phyloP scores from a whole-genome alignment of 1,140 invertebrate species.

The Lucilia sericata region DNA sequence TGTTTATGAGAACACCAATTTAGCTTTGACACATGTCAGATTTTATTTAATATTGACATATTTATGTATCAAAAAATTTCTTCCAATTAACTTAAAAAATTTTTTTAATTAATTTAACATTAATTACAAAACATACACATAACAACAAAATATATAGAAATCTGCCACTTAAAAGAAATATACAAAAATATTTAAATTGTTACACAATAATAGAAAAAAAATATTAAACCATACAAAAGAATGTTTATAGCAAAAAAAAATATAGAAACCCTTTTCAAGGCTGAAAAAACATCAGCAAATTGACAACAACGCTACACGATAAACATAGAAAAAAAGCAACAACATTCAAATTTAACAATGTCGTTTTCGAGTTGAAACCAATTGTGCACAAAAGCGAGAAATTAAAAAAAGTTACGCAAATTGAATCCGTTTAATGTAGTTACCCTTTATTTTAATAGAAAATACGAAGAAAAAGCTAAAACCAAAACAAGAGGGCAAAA shows the following conservation, averaged over 20 bases:
- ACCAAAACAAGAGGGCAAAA: not conserved
- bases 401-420: constrained; percentile 35
- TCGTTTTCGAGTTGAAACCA: constrained; percentile 17
- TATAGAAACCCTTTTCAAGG: constrained; percentile 8
- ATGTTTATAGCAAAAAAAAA: not conserved
- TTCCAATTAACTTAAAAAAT: not conserved
- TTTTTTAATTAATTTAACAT: not conserved
- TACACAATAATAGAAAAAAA: not conserved
- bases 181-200: not conserved
- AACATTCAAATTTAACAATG: not conserved
- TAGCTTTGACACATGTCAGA: too few species aligned
- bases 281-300: constrained; percentile 12
- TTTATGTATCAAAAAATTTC: not conserved
- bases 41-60: too few species aligned
- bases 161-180: not conserved
- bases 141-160: not conserved
- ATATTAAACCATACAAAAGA: not conserved
- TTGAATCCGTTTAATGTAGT: constrained; percentile 41
- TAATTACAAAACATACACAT: not conserved
- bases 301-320: not conserved
- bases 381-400: constrained; percentile 42
- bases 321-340: not conserved
- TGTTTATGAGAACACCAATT: too few species aligned
- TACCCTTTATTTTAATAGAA: constrained; percentile 34
- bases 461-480: not conserved